phyloP scores from a whole-genome alignment of 2,888 invertebrate species.

The Drosophila ustulata region DNA sequence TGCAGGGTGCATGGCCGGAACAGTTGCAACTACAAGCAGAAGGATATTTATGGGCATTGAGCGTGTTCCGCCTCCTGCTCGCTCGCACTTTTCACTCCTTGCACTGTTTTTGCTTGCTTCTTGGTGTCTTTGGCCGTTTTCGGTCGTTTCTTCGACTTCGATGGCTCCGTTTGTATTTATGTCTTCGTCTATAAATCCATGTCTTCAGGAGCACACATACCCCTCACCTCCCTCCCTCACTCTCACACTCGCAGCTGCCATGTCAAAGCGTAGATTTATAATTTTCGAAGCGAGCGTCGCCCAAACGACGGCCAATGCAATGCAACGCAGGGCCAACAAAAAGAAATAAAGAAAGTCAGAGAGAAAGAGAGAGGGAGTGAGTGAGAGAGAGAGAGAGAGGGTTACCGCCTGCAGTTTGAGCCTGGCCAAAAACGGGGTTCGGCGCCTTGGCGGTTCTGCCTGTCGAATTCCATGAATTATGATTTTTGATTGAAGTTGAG shows the following conservation, averaged over 20 bases:
- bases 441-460: conserved; percentile 55
- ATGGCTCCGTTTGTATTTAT: conserved; percentile 71
- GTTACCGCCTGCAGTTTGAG: conserved; percentile 23
- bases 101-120: conserved; percentile 37
- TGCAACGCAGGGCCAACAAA: conserved; percentile 55
- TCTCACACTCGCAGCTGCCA: conserved; percentile 73
- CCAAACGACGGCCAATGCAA: conserved; percentile 45
- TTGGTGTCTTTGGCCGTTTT: conserved; percentile 69
- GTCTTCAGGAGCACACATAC: conserved; percentile 62
- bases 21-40: conserved; percentile 53
- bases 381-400: conserved; percentile 2
- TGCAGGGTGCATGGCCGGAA: conserved; percentile 25
- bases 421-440: conserved; percentile 40
- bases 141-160: conserved; percentile 67
- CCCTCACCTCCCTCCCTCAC: not conserved
- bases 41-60: conserved; percentile 81
- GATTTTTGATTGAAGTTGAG: conserved; percentile 85
- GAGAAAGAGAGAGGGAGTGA: not conserved
- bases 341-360: conserved; percentile 14
- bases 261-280: conserved; percentile 83
- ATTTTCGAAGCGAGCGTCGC: conserved; percentile 70
- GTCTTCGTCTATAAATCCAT: conserved; percentile 82
- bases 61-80: conserved; percentile 78
- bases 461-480: conserved; percentile 83
- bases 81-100: conserved; percentile 23